phyloP scores from a whole-genome alignment of 2,113 vertebrate species.

The Elanus axillaris region DNA sequence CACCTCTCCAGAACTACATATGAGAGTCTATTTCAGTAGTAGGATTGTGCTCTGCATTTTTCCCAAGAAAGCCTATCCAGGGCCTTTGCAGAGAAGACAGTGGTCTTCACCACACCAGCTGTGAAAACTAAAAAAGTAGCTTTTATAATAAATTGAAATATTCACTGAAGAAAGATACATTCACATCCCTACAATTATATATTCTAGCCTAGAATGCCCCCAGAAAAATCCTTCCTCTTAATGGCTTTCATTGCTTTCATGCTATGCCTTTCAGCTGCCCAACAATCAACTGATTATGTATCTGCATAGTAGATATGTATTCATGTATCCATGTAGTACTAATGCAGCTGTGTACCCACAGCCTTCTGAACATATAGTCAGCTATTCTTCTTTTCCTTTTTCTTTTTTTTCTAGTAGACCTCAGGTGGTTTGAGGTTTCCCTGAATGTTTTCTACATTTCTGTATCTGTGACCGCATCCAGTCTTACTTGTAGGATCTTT shows the following conservation, averaged over 20 bases:
- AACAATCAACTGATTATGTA: not conserved
- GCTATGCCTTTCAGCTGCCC: not conserved
- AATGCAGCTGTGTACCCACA: accelerated
- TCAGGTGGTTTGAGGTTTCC: not conserved
- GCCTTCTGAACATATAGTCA: not conserved
- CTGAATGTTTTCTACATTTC: not conserved
- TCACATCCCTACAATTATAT: not conserved
- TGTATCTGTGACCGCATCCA: not conserved
- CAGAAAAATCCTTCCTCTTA: not conserved
- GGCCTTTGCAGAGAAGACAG: not conserved
- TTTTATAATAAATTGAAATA: not conserved
- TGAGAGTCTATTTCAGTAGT: not conserved
- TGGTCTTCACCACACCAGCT: not conserved
- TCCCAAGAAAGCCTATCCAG: not conserved
- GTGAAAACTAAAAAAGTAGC: not conserved
- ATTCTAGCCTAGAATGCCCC: not conserved
- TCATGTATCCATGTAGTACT: not conserved
- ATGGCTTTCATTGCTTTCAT: not conserved
- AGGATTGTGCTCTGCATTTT: not conserved
- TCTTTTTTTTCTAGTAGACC: not conserved
- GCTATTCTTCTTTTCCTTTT: not conserved
- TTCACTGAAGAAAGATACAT: not conserved
- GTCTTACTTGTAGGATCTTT: not conserved
- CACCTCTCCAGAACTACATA: not conserved
- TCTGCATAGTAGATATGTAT: not conserved